Percentiles rank a stretch among this genome's conserved stretches.
Evolutionary conservation across 2,797 vertebrate species (phyloP).

Genomic region (Melanotaenia nigrans): DNA sequence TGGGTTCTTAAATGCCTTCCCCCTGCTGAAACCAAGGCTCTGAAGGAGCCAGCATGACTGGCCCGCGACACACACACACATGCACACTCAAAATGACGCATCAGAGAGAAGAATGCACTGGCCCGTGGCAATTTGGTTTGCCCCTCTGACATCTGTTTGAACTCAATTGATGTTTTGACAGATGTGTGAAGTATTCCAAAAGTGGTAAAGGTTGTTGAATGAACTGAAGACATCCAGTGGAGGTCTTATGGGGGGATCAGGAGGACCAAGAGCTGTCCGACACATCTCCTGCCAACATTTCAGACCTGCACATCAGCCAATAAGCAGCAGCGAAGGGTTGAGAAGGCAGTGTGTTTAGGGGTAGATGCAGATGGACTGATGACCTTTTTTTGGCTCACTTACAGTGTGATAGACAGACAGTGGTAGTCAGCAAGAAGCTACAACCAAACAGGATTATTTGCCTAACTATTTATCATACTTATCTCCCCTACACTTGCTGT

Average conservation of each 20-base stretch:
- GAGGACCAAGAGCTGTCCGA: slow-evolving; percentile 32
- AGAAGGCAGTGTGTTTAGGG: neutral
- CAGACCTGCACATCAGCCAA: neutral
- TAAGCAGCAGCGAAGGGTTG: slow-evolving; percentile 8
- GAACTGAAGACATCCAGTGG: slow-evolving; percentile 52
- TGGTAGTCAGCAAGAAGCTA: slow-evolving; percentile 23
- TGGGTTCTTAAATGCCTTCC: slow-evolving; percentile 46
- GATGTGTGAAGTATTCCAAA: slow-evolving; percentile 80
- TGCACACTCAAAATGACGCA: slow-evolving; percentile 35
- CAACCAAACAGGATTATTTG: neutral
- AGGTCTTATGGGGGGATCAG: slow-evolving; percentile 24
- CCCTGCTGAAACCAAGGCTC: slow-evolving; percentile 46
- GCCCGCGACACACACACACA: slow-evolving; percentile 30
- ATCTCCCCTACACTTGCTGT: neutral
- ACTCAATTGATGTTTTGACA: slow-evolving; percentile 81
- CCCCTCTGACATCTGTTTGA: slow-evolving; percentile 76
- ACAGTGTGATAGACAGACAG: slow-evolving; percentile 19
- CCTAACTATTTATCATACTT: neutral
- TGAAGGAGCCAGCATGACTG: slow-evolving; percentile 51
- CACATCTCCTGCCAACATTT: slow-evolving; percentile 69
- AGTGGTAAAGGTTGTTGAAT: slow-evolving; percentile 55
- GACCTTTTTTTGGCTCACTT: slow-evolving; percentile 16
- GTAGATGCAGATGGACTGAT: slow-evolving; percentile 19
- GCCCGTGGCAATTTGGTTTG: slow-evolving; percentile 60
- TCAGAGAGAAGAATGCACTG: slow-evolving; percentile 66